Evolutionary conservation across 2,797 vertebrate species (phyloP), one percentile per base, ranked within the genome.

Genomic region (Microcaecilia unicolor): DNA sequence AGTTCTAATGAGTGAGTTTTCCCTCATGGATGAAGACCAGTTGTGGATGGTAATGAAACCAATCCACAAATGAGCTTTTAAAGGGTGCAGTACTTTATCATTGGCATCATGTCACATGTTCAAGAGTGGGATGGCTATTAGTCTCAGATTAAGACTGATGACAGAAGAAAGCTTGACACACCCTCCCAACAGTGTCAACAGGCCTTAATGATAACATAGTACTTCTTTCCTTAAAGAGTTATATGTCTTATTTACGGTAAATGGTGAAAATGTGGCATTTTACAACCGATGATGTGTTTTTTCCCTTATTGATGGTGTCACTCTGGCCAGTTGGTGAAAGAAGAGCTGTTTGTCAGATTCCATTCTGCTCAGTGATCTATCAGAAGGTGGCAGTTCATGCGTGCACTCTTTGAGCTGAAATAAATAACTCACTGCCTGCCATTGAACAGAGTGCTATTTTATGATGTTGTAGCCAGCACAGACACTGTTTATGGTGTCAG

Each of bases 21-120:
- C 53, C 53, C 54, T 22, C 7, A 44, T 37, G 35, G 67, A 64
- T 48, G 45, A 35, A 51, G 65, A 72, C 66, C 64, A 62, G 59
- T 38, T 36, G 60, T 61, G 74, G 81, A 74, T 80, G 72, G 71
- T 78, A 86, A 86, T 81, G 80, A 88, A 85, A 85, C 72, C 69
- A 78, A 70, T 79, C 78, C 71, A 71, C 76, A 89, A 84, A 83
- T 87, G 78, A 80, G 81, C 74, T 85, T 87, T 81, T 87, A 88
- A 90, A 88, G 80, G 76, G 72, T 77, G 76, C 46, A 70, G 65
- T 69, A 74, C 78, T 86, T 78, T 72, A 84, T 80, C 79, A 67
- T 72, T 23, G 62, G 62, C 56, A 47, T 38, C 30, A 46, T 70
- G 54, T 72, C 75, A 78, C 63, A 9, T 59, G 64, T 54, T 62